Percentiles rank a stretch among this genome's conserved stretches.
phyloP scores from a whole-genome alignment of 2,888 invertebrate genomes.

The Ditula angustiorana region DNA sequence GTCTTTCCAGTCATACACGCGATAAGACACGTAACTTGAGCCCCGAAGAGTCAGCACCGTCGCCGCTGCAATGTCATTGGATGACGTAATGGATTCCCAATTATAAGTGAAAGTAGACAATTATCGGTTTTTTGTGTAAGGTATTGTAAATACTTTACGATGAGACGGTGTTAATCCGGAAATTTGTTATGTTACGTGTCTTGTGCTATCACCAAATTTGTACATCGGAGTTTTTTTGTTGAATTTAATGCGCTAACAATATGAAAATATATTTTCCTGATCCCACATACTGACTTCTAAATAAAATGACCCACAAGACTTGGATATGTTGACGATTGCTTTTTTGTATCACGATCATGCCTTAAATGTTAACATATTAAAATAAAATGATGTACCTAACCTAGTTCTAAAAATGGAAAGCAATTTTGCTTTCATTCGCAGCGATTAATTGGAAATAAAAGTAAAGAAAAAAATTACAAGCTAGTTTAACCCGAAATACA shows the following conservation, averaged over 20 bases:
- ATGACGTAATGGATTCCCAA: constrained; percentile 33
- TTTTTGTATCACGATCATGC: no score
- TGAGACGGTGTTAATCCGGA: constrained; percentile 39
- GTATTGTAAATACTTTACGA: constrained; percentile 30
- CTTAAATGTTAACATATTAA: no score
- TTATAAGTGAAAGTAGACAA: constrained; percentile 38
- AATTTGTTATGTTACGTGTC: constrained; percentile 35
- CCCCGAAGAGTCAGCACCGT: constrained; percentile 95
- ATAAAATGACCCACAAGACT: no score
- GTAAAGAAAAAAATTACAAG: no score
- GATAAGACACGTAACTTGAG: constrained; percentile 96
- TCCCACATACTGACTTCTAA: neutral
- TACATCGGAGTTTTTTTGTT: constrained; percentile 5
- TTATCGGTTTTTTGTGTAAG: constrained; percentile 29
- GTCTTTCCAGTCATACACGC: constrained; percentile 97
- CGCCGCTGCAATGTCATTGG: constrained; percentile 86
- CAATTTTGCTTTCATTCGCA: no score
- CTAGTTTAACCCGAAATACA: no score
- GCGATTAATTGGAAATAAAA: no score
- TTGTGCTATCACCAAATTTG: constrained; percentile 22
- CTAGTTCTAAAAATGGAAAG: no score
- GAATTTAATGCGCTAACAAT: neutral
- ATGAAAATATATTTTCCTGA: neutral
- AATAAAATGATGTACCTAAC: no score
- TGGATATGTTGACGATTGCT: no score